Conservation (phyloP, 1,140 invertebrate species). For the Pseudomyrmex concolor region DNA sequence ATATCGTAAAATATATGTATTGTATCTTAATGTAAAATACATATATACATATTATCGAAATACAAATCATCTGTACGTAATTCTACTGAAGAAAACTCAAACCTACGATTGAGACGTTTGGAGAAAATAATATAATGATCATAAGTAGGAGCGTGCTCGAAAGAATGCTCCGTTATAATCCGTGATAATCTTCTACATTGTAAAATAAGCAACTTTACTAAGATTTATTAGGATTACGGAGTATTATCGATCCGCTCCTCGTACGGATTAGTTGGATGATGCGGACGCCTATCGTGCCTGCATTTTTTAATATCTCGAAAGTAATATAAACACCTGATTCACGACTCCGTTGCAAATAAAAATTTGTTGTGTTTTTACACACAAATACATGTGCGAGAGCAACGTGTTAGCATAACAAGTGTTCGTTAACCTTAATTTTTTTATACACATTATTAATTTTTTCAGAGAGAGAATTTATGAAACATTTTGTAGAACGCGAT, state of each 20-base stretch:
- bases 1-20: too few species aligned
- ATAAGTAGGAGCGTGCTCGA: not conserved
- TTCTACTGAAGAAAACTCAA: too few species aligned
- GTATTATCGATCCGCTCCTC: conserved; percentile 29
- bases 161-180: conserved; percentile 23
- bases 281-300: conserved; percentile 3
- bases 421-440: too few species aligned
- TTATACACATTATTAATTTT: not conserved
- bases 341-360: not conserved
- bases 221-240: conserved; percentile 15
- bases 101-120: too few species aligned
- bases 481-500: not conserved
- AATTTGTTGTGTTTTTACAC: not conserved
- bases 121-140: too few species aligned
- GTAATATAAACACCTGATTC: conserved; percentile 11
- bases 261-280: conserved; percentile 18
- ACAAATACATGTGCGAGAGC: not conserved
- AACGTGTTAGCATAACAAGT: too few species aligned
- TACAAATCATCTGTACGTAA: too few species aligned
- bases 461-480: not conserved
- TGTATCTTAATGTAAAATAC: too few species aligned
- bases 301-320: conserved; percentile 5
- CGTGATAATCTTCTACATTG: not conserved
- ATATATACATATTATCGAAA: too few species aligned
- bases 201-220: conserved; percentile 9